A percentile compares a stretch with the other conserved stretches of the same genome.
phyloP scores from a whole-genome alignment of 2,797 vertebrate genomes.

The Ispidina picta region DNA sequence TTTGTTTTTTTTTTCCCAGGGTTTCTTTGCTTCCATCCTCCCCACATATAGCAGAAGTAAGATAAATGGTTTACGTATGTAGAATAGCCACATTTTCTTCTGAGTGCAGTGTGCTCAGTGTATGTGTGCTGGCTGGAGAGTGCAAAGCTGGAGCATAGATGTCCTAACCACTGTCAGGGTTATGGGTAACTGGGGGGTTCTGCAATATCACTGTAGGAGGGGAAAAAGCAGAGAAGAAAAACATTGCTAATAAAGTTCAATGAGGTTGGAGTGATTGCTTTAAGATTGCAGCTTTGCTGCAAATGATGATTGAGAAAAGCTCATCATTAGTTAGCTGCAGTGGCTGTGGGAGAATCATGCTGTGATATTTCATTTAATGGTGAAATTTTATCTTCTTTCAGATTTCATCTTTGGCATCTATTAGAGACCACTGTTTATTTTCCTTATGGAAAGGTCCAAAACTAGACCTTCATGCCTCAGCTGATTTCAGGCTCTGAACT shows the following conservation, averaged over 20 bases:
- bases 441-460: background rate
- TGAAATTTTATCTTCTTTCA: background rate
- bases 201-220: background rate
- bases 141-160: background rate
- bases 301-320: background rate
- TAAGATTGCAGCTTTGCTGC: conserved; percentile 36
- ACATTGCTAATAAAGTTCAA: conserved; percentile 42
- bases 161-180: background rate
- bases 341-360: conserved; percentile 41
- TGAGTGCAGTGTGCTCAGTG: background rate
- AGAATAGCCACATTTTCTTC: background rate
- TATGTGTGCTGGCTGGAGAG: background rate
- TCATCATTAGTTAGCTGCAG: conserved; percentile 13
- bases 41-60: background rate
- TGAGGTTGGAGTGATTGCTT: conserved; percentile 31
- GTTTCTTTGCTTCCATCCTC: background rate
- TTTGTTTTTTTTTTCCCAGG: background rate
- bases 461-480: background rate
- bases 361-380: conserved; percentile 26
- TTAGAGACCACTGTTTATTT: background rate
- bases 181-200: background rate
- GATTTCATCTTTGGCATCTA: background rate
- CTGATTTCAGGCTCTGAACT: background rate
- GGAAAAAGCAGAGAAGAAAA: background rate
- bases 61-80: background rate